phyloP scores from a whole-genome alignment of 2,888 invertebrate species.

The Thereva unica region DNA sequence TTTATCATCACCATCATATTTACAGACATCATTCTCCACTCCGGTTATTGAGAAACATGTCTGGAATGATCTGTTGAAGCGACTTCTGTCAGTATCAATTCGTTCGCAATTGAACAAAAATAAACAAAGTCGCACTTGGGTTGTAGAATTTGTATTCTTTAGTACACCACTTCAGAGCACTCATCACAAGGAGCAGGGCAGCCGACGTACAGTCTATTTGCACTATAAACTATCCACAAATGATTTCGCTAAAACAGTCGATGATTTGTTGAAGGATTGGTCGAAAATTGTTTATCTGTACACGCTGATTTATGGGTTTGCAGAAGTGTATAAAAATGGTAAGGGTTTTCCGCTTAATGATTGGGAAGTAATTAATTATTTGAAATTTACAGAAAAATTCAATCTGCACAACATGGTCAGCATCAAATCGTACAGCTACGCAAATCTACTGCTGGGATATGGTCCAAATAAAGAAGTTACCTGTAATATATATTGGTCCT shows the following conservation, averaged over 20 bases:
- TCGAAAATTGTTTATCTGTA: conserved; percentile 89
- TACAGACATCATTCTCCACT: conserved; percentile 43
- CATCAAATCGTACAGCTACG: conserved; percentile 91
- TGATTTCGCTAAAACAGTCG: conserved; percentile 81
- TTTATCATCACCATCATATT: conserved; percentile 2
- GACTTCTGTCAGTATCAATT: conserved; percentile 81
- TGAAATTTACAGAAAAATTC: conserved; percentile 61
- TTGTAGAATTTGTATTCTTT: conserved; percentile 86
- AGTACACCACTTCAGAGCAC: conserved; percentile 78
- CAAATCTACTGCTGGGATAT: conserved; percentile 85
- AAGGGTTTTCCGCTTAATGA: conserved; percentile 42
- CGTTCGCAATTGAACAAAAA: conserved; percentile 75
- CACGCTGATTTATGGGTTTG: conserved; percentile 80
- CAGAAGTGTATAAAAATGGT: conserved; percentile 77
- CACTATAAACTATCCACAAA: conserved; percentile 88
- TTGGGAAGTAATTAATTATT: no score
- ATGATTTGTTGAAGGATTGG: conserved; percentile 89
- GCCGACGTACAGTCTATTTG: conserved; percentile 84
- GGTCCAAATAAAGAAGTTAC: conserved; percentile 84
- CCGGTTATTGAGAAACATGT: conserved; percentile 59
- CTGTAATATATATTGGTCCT: conserved; percentile 81
- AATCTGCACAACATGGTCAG: conserved; percentile 72
- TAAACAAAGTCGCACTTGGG: conserved; percentile 80
- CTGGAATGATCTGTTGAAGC: conserved; percentile 73
- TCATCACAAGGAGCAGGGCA: conserved; percentile 84